A percentile compares a stretch with the other conserved stretches of the same genome.
Conservation (phyloP, 2,113 vertebrate species). For the Salvator merianae region DNA sequence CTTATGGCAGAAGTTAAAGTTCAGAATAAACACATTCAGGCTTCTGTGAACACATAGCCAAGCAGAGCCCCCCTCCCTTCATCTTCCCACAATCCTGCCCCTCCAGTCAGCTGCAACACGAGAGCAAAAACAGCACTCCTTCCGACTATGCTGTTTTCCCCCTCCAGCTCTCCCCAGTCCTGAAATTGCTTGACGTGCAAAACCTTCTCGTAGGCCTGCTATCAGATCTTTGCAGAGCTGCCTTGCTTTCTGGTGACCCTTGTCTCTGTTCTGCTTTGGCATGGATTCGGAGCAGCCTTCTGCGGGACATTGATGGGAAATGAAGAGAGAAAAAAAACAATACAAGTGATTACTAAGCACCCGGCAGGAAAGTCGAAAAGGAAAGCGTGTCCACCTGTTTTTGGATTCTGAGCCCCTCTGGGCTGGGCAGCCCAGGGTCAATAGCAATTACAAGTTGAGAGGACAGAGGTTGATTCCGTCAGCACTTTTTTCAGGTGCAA, state of each 20-base stretch:
- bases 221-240: not conserved
- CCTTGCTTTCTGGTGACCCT: not conserved
- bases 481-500: not conserved
- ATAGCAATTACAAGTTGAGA: conserved; percentile 39
- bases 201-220: not conserved
- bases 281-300: not conserved
- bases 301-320: not conserved
- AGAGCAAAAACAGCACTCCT: not conserved
- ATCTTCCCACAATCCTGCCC: not conserved
- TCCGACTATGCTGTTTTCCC: not conserved
- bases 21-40: not conserved
- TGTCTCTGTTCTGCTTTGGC: not conserved
- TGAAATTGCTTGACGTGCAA: not conserved
- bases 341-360: not conserved
- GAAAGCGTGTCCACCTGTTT: not conserved
- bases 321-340: not conserved
- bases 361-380: no score
- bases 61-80: not conserved
- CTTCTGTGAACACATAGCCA: not conserved
- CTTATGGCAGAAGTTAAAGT: not conserved
- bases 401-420: conserved; percentile 16
- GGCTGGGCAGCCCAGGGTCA: not conserved
- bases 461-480: not conserved
- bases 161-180: no score
- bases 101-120: not conserved